phyloP scores from a whole-genome alignment of 2,113 vertebrate genomes.

The Peucedramus taeniatus region DNA sequence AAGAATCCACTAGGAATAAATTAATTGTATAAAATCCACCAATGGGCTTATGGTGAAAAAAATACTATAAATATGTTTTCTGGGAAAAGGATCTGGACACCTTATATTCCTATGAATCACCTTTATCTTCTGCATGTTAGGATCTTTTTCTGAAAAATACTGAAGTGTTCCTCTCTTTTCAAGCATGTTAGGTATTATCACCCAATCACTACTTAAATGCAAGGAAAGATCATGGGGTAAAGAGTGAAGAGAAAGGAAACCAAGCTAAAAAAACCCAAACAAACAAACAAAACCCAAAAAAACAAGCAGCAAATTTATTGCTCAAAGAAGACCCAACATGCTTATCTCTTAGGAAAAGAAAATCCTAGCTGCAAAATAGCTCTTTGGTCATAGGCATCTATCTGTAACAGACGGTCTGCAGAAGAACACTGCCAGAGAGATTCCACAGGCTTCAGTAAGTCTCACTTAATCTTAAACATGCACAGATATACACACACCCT shows the following conservation, averaged over 20 bases:
- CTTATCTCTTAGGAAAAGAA: neutral
- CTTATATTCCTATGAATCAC: neutral
- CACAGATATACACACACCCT: neutral
- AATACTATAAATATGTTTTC: neutral
- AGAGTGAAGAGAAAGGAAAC: neutral
- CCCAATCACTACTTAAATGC: neutral
- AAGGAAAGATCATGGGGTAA: neutral
- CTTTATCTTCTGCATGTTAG: neutral
- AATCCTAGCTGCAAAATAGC: neutral
- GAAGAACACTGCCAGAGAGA: neutral
- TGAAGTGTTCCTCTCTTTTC: neutral
- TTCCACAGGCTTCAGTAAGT: neutral
- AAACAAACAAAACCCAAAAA: neutral
- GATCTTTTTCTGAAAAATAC: neutral
- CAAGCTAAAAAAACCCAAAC: neutral
- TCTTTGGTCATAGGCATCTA: neutral
- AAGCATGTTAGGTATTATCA: neutral
- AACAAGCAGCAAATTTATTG: neutral
- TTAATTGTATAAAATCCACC: neutral
- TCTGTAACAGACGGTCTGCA: neutral
- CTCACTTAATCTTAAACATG: neutral
- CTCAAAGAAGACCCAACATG: neutral
- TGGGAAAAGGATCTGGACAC: neutral
- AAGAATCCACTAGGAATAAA: constrained; percentile 42
- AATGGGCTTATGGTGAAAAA: neutral